Evolutionary conservation across 2,797 vertebrate species (phyloP), one percentile per base, ranked within the genome.

Genomic region (Poecilia velifera): DNA sequence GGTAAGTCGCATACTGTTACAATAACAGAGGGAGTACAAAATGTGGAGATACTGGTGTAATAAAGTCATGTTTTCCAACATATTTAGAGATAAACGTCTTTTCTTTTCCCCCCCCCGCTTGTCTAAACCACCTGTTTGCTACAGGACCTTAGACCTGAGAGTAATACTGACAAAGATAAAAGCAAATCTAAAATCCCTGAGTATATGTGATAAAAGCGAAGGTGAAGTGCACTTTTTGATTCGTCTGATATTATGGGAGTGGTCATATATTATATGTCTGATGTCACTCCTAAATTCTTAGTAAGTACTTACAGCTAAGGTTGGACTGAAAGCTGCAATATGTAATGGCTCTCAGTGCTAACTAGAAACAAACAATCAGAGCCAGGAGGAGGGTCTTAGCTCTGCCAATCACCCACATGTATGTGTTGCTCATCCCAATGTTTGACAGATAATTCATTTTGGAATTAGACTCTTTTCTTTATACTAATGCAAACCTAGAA

Each of bases 1-100:
- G 36, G 76, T 59, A 77, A 76, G 71, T 28, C 68, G 39, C 49
- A 83, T 73, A 64, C 46, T 81, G 73, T 76, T 70, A 71, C n/a
- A 72, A 70, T 25, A 81, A 49, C 36, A 53, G 18, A 72, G 14
- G 9, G 45, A 46, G 80, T 49, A 46, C 49, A 73, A 68, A 73
- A 81, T 73, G 25, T 55, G 59, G 3, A 53, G 59, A 16, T 75
- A 13, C 13, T 74, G 51, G 13, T 74, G 6, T 45, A 57, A n/a
- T 59, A 28, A 31, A 59, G 18, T 43, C 0, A 43, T 39, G n/a
- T 18, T 39, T 66, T 70, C 25, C 9, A 43, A 70, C 39, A 41
- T 25, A 41, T 41, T 70, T 43, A 70, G 34, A 66, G 31, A 64
- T 9, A 13, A 43, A 70, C 9, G 13, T n/a, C 3, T 46, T 80